Percentiles rank a stretch among this genome's conserved stretches.
phyloP scores from a whole-genome alignment of 1,140 invertebrate genomes.

The Hypsibius dujardini region DNA sequence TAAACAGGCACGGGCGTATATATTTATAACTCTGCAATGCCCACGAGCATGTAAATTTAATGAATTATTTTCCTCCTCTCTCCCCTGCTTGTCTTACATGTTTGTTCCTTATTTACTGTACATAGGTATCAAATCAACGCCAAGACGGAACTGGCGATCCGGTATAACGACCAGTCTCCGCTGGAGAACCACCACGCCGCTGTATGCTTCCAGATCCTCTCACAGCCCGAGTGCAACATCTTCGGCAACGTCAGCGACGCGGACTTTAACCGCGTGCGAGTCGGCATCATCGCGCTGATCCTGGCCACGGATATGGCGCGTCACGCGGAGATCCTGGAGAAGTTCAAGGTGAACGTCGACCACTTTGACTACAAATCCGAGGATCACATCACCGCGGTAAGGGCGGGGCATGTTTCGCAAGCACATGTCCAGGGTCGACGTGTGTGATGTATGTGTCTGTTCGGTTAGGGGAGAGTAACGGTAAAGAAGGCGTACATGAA shows the following conservation, averaged over 20 bases:
- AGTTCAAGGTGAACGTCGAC: slow-evolving; percentile 31
- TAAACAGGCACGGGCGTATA: too few relatives aligned
- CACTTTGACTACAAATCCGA: slow-evolving; percentile 24
- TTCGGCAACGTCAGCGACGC: slow-evolving; percentile 51
- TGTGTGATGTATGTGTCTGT: too few relatives aligned
- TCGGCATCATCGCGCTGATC: slow-evolving; percentile 33
- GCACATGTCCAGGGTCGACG: too few relatives aligned
- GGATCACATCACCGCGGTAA: slow-evolving; percentile 31
- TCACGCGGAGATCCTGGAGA: slow-evolving; percentile 34
- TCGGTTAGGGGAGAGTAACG: too few relatives aligned
- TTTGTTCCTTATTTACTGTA: neutral
- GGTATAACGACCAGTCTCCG: slow-evolving; percentile 73
- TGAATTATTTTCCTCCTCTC: too few relatives aligned
- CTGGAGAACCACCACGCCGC: slow-evolving; percentile 76
- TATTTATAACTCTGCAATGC: too few relatives aligned
- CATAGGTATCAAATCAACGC: slow-evolving; percentile 50
- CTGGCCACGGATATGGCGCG: slow-evolving; percentile 36
- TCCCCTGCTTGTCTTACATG: too few relatives aligned
- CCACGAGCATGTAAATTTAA: too few relatives aligned
- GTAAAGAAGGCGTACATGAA: too few relatives aligned
- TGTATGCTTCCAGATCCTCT: slow-evolving; percentile 60
- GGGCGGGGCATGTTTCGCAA: neutral
- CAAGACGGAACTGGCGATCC: slow-evolving; percentile 58
- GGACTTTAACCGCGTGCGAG: neutral
- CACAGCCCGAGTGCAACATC: slow-evolving; percentile 54